phyloP scores from a whole-genome alignment of 1,140 invertebrate genomes.

The Drosophila punjabiensis region DNA sequence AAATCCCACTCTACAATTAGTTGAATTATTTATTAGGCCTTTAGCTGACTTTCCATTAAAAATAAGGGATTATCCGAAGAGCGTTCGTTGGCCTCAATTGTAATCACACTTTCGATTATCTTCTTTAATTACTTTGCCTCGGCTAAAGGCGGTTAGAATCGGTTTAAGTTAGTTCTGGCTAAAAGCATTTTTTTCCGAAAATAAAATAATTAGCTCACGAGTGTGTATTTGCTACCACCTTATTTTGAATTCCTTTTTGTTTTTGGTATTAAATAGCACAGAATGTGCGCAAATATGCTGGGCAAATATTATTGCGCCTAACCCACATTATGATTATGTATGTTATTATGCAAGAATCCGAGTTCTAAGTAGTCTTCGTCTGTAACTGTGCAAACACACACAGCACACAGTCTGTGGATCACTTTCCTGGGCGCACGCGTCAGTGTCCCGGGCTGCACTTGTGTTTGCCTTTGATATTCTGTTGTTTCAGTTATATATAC shows the following conservation, averaged over 20 bases:
- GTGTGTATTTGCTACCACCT: constrained; percentile 14
- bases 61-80: not conserved
- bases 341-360: constrained; percentile 63
- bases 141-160: constrained; percentile 1
- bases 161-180: not conserved
- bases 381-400: constrained; percentile 67
- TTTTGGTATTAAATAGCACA: constrained; percentile 26
- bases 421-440: constrained; percentile 57
- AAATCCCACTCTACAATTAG: not conserved
- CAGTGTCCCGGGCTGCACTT: constrained; percentile 62
- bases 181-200: constrained; percentile 13
- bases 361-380: constrained; percentile 44
- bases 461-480: constrained; percentile 70
- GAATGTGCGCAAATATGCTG: constrained; percentile 49
- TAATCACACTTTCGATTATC: not conserved
- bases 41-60: not conserved
- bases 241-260: not conserved
- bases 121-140: not conserved
- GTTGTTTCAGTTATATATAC: constrained; percentile 48
- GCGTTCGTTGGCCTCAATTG: not conserved
- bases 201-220: constrained; percentile 32
- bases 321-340: constrained; percentile 53
- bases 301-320: constrained; percentile 62
- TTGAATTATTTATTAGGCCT: not conserved
- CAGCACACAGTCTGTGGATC: constrained; percentile 44